Evolutionary conservation across 2,113 vertebrate genomes (phyloP).

Genomic region (Muntiacus muntjak): DNA sequence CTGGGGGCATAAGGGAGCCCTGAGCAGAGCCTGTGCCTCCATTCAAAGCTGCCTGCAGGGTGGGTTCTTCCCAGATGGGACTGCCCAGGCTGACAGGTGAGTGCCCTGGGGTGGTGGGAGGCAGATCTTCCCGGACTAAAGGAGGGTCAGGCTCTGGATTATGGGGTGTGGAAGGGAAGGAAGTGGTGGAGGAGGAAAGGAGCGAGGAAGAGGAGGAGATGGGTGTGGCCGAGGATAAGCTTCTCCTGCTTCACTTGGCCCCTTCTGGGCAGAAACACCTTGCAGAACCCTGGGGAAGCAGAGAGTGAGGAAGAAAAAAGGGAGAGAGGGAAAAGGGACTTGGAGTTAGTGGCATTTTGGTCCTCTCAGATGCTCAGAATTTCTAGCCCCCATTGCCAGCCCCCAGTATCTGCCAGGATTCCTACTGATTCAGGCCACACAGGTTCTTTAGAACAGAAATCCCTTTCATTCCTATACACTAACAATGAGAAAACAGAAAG

Average conservation of each 20-base stretch:
- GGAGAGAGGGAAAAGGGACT: not conserved
- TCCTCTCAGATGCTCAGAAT: not conserved
- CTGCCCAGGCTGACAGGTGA: not conserved
- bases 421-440: not conserved
- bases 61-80: not conserved
- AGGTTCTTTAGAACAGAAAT: not conserved
- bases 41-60: not conserved
- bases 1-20: not conserved
- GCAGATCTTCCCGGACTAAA: not conserved
- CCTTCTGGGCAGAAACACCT: not conserved
- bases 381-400: not conserved
- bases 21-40: not conserved
- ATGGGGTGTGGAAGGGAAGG: not conserved
- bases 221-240: not conserved
- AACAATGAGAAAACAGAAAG: too few relatives aligned
- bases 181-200: not conserved
- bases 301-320: not conserved
- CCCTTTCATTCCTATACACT: too few relatives aligned
- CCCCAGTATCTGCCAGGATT: not conserved
- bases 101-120: not conserved
- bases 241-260: not conserved
- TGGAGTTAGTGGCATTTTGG: not conserved
- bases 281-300: not conserved
- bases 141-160: not conserved
- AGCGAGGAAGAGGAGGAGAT: not conserved